A percentile compares a stretch with the other conserved stretches of the same genome.
Evolutionary conservation across 2,888 invertebrate genomes (phyloP).

Genomic region (Galeopsomyia nigrocyanea): DNA sequence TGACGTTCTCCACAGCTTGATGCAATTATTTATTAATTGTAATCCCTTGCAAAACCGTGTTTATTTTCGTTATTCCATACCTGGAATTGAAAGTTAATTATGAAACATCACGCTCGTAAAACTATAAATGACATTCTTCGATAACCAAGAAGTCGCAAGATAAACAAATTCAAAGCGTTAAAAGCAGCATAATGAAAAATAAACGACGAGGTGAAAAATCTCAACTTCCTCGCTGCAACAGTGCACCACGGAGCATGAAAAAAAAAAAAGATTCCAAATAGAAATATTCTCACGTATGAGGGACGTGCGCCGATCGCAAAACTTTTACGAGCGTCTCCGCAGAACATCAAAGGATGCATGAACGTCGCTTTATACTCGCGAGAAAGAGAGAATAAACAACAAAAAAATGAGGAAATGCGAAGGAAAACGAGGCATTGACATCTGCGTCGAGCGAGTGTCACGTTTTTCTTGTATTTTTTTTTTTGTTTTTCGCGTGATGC

Average conservation of each 20-base stretch:
- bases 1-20: background rate
- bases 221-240: too few relatives aligned
- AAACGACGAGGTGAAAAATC: too few relatives aligned
- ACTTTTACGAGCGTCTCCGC: constrained; percentile 4
- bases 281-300: constrained; percentile 2
- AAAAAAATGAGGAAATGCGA: background rate
- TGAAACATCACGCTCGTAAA: too few relatives aligned
- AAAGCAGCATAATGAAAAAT: too few relatives aligned
- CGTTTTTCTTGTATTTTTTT: constrained; percentile 38
- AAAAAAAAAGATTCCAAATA: background rate
- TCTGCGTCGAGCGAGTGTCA: constrained; percentile 5
- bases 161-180: too few relatives aligned
- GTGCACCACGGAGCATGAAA: background rate
- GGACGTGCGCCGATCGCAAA: background rate
- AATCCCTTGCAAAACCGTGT: too few relatives aligned
- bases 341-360: background rate
- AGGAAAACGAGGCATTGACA: constrained; percentile 24
- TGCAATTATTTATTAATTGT: too few relatives aligned
- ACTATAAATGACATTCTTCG: too few relatives aligned
- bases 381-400: too few relatives aligned
- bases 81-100: background rate
- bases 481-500: constrained; percentile 12
- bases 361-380: too few relatives aligned
- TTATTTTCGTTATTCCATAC: too few relatives aligned
- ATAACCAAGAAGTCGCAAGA: too few relatives aligned